Conservation (phyloP, 2,113 vertebrate genomes). For the Maccullochella peelii region DNA sequence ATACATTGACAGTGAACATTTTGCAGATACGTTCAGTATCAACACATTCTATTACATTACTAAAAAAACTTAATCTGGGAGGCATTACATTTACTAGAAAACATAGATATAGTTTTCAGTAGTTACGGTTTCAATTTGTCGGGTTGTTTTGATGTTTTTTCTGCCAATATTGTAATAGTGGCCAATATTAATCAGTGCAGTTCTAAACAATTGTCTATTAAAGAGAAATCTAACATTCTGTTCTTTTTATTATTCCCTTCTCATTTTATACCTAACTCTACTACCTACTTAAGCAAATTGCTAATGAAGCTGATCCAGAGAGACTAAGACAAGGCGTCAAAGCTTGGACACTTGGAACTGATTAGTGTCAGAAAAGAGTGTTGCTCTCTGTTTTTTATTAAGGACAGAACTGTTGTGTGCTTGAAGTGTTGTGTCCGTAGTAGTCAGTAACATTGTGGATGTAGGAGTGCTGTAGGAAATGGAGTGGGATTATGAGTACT, state of each 20-base stretch:
- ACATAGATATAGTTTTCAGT: neutral
- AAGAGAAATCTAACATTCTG: neutral
- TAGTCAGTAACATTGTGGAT: too few relatives aligned
- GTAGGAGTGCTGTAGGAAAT: neutral
- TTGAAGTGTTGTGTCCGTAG: too few relatives aligned
- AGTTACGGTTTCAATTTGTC: neutral
- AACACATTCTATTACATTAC: neutral
- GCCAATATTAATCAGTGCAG: neutral
- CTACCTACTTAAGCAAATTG: neutral
- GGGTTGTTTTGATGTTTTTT: neutral
- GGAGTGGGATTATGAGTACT: neutral
- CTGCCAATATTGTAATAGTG: neutral
- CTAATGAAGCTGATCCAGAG: neutral
- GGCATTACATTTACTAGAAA: neutral
- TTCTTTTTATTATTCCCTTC: neutral
- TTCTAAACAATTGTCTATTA: neutral
- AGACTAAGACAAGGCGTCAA: constrained; percentile 1
- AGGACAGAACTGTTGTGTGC: neutral
- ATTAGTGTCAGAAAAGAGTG: constrained; percentile 60
- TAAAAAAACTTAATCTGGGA: neutral
- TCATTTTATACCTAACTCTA: neutral
- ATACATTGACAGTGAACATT: neutral
- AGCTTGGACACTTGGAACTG: constrained; percentile 20
- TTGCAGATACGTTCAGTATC: neutral
- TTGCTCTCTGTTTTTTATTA: neutral